Evolutionary conservation across 2,888 invertebrate genomes (phyloP), one percentile per base, ranked within the genome.

Genomic region (Eueremaeus valkanovi): DNA sequence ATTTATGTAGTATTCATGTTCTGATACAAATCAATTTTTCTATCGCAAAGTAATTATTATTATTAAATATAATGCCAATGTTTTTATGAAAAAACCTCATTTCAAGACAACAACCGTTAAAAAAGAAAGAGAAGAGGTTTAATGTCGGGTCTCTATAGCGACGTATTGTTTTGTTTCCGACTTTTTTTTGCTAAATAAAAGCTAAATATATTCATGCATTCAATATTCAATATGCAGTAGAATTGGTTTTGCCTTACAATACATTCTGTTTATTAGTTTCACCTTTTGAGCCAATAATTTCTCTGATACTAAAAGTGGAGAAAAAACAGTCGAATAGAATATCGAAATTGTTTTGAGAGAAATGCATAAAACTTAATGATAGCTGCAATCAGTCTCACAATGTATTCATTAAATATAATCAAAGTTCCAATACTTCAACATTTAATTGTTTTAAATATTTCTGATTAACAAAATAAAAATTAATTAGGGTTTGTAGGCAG

Each of bases 51-150:
- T 68, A 68, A 68, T 68, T 36, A 68, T 68, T 68, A 42, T 68
- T 68, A 68, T 68, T 40, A 42, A 40, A 68, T 40, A 36, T 33
- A 42, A 68, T 40, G 36, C 40, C 2, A 66, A 36, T 66, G 66
- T 66, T 66, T 66, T 66, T 36, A 31, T 33, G 58, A 9, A 5
- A 21, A 66, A 36, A 66, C 66, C 66, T 66, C 36, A 36, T 68
- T 68, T 68, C 40, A 68, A 68, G 68, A 68, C 68, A 68, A 68
- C 68, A 68, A 42, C 68, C 24, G 42, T 42, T 68, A 13, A 13
- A 24, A 68, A 68, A 68, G 68, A 68, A 68, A 68, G 2, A 68
- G 42, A 68, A 68, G 68, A 68, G 42, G 31, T 31, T 21, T 42
- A 21, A 61, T 27, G 21, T 24, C 55, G 49, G 49, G 68, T 68